These are phyloP conservation scores for Limnephilus rhombicus DNA, from an alignment of 2,888 invertebrate genomes.

Conservation along the genomic window DNA sequence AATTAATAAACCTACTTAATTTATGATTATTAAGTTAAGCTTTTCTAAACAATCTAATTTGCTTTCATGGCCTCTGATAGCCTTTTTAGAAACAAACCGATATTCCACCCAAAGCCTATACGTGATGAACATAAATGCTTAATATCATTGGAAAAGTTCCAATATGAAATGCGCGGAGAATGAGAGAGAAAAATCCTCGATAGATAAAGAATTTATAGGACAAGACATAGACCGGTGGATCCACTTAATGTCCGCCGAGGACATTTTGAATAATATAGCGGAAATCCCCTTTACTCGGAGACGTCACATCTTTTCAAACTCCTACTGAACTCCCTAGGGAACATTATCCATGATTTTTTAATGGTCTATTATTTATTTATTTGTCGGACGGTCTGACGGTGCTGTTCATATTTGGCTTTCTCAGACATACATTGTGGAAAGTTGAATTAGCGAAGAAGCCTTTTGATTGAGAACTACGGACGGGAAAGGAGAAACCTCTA, in stretches of 20 bases:
- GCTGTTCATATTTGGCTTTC: neutral
- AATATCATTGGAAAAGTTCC: slow-evolving; percentile 17
- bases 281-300: slow-evolving; percentile 34
- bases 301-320: slow-evolving; percentile 24
- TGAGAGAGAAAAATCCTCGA: neutral
- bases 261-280: slow-evolving; percentile 44
- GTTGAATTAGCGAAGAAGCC: neutral
- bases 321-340: neutral
- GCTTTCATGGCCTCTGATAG: neutral
- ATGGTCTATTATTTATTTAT: slow-evolving; percentile 42
- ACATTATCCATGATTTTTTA: slow-evolving; percentile 41
- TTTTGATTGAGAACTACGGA: neutral
- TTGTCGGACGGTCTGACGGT: neutral
- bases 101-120: neutral
- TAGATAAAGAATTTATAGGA: slow-evolving; percentile 41
- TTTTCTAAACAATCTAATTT: neutral
- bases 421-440: neutral
- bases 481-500: neutral
- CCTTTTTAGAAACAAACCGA: neutral
- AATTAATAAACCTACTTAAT: neutral
- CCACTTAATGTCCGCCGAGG: slow-evolving; percentile 41
- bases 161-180: neutral
- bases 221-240: slow-evolving; percentile 24
- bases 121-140: neutral
- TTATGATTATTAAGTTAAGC: neutral